Base-by-base conservation (phyloP, 1,140 invertebrate genomes). In the Scylla paramamosain region DNA sequence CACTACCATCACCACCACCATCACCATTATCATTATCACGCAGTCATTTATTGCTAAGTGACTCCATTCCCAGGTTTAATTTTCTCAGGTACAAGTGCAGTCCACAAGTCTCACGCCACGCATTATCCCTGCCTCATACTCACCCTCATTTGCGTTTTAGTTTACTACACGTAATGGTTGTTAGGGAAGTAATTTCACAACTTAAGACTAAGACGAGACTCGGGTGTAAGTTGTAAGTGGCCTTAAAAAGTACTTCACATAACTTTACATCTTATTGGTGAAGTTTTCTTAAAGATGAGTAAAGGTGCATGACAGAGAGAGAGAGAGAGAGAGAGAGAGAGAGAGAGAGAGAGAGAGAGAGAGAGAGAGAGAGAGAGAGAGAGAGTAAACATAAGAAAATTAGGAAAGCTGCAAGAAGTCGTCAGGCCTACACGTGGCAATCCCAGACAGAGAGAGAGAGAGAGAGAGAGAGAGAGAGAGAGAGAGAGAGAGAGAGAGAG, bases 211-310 rank as follows among this genome's bases (percentile, higher is more conserved):
- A 77, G 67, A n/a, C 67, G 20, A 77, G 25, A 77, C 12, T 77
- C 20, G 16, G 67, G 25, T 6, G 2, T 77, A 77, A 77, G 67
- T 77, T 77, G 25, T 77, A 77, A 77, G 67, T 25, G 67, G 6
- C 67, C 25, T 0, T 39, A 39, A 77, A 77, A 77, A 77, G 67
- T 77, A 77, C 67, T n/a, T n/a, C 20, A n/a, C 67, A n/a, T n/a
- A n/a, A 77, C 67, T 77, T 77, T 77, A 77, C 67, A 77, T 77
- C 67, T 77, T 77, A 77, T 77, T 77, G 67, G 67, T 20, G 67
- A 77, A 77, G 67, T 77, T 77, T 7, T 77, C 20, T 77, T n/a
- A 77, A 77, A 77, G 67, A 77, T 77, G 67, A n/a, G 67, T 7
- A 77, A n/a, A 12, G 52, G 52, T 3, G 20, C 10, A 20, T 77